Base-by-base conservation (phyloP, 1,140 invertebrate species). In the Metaphire vulgaris region DNA sequence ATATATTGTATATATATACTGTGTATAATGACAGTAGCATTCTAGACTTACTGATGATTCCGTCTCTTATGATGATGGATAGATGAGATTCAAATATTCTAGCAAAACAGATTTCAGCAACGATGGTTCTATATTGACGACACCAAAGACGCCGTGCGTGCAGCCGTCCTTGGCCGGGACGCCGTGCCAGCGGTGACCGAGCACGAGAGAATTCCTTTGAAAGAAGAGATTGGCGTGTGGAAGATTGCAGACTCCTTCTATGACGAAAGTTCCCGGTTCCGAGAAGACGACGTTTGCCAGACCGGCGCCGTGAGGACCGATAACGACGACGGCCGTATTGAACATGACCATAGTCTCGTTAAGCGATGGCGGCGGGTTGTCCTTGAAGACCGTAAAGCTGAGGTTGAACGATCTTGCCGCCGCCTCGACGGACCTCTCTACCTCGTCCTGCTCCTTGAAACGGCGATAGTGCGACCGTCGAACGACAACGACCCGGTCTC, bases 261-360 rank as follows among this genome's bases (percentile, higher is more conserved):
- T 56, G 0, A 74, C 41, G 15, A 74, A 26, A 14, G 41, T 74
- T 29, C 41, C 34, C 34, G 72, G 72, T 2, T 31, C 33, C 28
- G 2, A 69, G 33, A 74, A 74, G 21, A 74, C 21, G 1, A 74
- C 28, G 28, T 74, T 74, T 2, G 72, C 34, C 72, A 74, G 64
- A 74, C 72, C 72, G 26, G 33, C 72, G 28, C 72, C 72, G 32
- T 74, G 72, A 56, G 72, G 72, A 74, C 33, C 72, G 28, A 74
- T 41, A 28, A 74, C 41, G 32, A 74, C 21, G 41, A 41, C 29
- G 0, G 72, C 72, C 32, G 26, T 14, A 28, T 26, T n/a, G 64
- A 74, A 74, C 12, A 56, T 12, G 2, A 34, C 21, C 41, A 34
- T 74, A 41, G 41, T 64, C 26, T 74, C 72, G 1, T 74, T 65